These are phyloP conservation scores for Smutsia gigantea DNA, from an alignment of 2,797 vertebrate species.

Conservation along the genomic window DNA sequence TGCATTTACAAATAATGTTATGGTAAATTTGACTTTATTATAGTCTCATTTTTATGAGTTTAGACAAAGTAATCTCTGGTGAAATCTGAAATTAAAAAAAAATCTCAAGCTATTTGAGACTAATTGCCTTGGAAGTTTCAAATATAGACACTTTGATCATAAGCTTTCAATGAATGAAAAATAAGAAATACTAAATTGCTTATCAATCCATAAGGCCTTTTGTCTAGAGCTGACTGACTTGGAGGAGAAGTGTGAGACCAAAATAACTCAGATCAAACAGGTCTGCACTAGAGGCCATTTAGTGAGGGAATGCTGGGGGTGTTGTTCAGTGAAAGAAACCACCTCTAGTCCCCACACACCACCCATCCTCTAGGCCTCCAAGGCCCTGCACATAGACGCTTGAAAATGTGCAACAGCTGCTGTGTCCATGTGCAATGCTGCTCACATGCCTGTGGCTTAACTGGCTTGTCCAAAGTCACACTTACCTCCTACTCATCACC, in stretches of 20 bases:
- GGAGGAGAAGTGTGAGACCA: not conserved
- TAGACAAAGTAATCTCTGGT: not conserved
- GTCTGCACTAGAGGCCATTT: not conserved
- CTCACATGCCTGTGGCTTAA: not conserved
- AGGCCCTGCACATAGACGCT: not conserved
- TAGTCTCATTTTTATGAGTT: not conserved
- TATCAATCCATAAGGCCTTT: not conserved
- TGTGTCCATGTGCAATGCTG: not conserved
- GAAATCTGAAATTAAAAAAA: not conserved
- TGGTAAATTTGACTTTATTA: not conserved
- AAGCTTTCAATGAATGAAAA: not conserved
- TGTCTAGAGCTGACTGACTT: not conserved
- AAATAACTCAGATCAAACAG: not conserved
- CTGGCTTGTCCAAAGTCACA: not conserved
- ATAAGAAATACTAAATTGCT: not conserved
- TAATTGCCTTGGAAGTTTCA: not conserved
- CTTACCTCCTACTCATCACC: not conserved
- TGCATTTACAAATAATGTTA: not conserved
- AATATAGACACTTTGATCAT: not conserved
- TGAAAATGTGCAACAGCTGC: not conserved
- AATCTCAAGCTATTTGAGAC: not conserved
- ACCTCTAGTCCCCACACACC: not conserved
- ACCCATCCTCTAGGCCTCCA: not conserved
- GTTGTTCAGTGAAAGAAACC: not conserved
- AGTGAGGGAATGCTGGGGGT: not conserved